Base-by-base conservation (phyloP, 2,797 vertebrate genomes). In the Oreonectes daqikongensis region DNA sequence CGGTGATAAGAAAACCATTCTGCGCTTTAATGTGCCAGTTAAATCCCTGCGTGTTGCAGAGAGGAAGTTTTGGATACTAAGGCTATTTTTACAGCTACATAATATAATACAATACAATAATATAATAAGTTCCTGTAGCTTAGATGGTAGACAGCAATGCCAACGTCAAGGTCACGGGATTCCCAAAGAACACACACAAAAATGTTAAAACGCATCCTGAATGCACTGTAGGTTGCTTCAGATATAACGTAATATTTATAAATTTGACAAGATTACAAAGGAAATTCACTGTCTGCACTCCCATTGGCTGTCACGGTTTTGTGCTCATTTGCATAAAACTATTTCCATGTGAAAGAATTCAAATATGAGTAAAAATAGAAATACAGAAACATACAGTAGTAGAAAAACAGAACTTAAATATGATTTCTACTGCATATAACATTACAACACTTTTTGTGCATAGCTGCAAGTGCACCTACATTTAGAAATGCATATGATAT, bases 1-100 rank as follows among this genome's bases (percentile, higher is more conserved):
- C 15, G 26, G 42, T 44, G 73, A 80, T 78, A 83, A 64, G 68
- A 52, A 61, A 64, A 64, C 57, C 35, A 72, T 71, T 71, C 69
- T 30, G 18, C 46, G 32, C 65, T 69, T 77, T 53, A 42, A 52
- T 24, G n/a, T 46, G 38, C 10, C 44, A 32, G 32, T 32, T 3
- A 32, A 42, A 42, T 66, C 24, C 30, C 20, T 22, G 38, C 44
- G 40, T 61, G 42, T 24, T 18, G 11, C 18, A 71, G 69, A 65
- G 48, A 71, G 76, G 61, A 75, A 20, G 63, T 75, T 75, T 20
- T 50, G 48, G 6, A 50, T 50, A n/a, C 18, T n/a, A 52, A 22
- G 20, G 50, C 3, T 12, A 10, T 53, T 6, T 35, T 1, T 10
- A 10, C 35, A 53, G n/a, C 9, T 53, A 53, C 50, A 53, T 22